phyloP scores from a whole-genome alignment of 2,888 invertebrate species.

The Pristionchus exspectatus region DNA sequence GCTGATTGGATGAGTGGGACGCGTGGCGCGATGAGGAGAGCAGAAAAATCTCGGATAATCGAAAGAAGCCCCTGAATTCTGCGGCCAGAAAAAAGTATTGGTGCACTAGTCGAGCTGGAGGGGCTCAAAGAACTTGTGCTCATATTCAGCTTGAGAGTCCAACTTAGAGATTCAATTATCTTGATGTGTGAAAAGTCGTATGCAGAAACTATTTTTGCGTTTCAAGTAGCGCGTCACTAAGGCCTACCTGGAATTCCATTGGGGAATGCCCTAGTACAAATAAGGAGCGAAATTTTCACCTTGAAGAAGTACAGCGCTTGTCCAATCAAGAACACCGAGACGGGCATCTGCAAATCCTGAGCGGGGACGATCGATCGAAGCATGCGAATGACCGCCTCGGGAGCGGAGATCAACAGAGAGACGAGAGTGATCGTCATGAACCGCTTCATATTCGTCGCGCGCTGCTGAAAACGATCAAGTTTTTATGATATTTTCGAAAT shows the following conservation, averaged over 20 bases:
- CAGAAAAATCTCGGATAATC: not conserved
- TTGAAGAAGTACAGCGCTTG: constrained; percentile 62
- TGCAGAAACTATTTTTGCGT: too few species aligned
- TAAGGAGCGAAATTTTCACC: constrained; percentile 50
- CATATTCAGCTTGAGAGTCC: not conserved
- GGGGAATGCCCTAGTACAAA: too few species aligned
- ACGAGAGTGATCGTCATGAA: constrained; percentile 72
- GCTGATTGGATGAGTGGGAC: constrained; percentile 21
- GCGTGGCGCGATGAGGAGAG: not conserved
- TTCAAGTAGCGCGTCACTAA: too few species aligned
- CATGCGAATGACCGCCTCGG: constrained; percentile 68
- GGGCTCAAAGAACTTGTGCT: not conserved
- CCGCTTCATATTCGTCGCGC: constrained; percentile 62
- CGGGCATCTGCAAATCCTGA: constrained; percentile 49
- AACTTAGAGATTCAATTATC: not conserved
- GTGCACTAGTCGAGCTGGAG: not conserved
- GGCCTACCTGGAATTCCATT: too few species aligned
- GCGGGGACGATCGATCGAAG: constrained; percentile 53
- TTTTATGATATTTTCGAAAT: not conserved
- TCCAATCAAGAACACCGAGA: constrained; percentile 56
- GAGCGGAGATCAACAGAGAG: constrained; percentile 65
- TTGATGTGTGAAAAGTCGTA: too few species aligned
- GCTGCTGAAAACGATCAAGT: constrained; percentile 56
- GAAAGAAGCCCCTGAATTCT: not conserved
- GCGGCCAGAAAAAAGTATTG: constrained; percentile 14